Percentiles rank a stretch among this genome's conserved stretches.
Evolutionary conservation across 2,797 vertebrate species (phyloP).

Genomic region (Semotilus atromaculatus): DNA sequence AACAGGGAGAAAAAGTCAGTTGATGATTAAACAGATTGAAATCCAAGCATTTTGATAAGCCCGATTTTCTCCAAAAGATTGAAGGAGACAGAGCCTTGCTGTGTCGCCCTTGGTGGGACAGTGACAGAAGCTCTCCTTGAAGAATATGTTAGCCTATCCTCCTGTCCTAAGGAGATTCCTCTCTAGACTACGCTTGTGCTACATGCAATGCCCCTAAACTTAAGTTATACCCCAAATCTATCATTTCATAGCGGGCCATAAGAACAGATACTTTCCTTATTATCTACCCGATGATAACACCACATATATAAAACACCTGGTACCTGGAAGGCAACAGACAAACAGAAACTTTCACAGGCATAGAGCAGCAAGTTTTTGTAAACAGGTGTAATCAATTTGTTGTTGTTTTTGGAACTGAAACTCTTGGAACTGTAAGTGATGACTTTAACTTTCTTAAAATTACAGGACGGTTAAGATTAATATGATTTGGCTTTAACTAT

Average conservation of each 20-base stretch:
- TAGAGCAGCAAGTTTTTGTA: constrained; percentile 18
- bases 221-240: constrained; percentile 27
- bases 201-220: constrained; percentile 44
- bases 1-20: constrained; percentile 37
- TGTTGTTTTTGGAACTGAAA: constrained; percentile 18
- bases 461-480: background rate
- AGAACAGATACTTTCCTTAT: constrained; percentile 32
- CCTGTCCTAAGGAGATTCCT: constrained; percentile 46
- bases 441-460: constrained; percentile 13
- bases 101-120: constrained; percentile 84
- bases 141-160: constrained; percentile 73
- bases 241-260: background rate
- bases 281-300: background rate
- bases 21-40: constrained; percentile 39
- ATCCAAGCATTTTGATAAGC: constrained; percentile 36
- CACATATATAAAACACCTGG: constrained; percentile 39
- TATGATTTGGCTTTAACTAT: background rate
- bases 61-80: constrained; percentile 48
- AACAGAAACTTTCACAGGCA: constrained; percentile 32
- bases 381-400: constrained; percentile 20
- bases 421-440: constrained; percentile 1
- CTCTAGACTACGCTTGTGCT: constrained; percentile 42
- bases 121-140: constrained; percentile 94
- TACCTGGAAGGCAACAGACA: constrained; percentile 46
- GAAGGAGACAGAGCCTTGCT: constrained; percentile 65